These are phyloP conservation scores for Nothoprocta perdicaria DNA, from an alignment of 2,113 vertebrate species.

Conservation along the genomic window DNA sequence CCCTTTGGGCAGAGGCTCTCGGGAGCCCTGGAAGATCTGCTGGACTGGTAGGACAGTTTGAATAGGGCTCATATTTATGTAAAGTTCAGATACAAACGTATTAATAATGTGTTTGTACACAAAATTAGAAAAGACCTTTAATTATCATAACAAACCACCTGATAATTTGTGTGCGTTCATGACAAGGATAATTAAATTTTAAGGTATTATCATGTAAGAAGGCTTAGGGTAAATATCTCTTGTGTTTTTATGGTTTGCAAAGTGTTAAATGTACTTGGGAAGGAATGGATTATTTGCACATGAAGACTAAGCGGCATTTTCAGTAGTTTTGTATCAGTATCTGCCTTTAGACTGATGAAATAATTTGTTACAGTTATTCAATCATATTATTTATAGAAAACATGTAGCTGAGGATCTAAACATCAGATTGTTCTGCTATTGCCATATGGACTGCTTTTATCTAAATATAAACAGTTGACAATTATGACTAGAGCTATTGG, in stretches of 20 bases:
- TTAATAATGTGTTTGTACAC: rapidly evolving
- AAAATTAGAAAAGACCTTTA: neutral
- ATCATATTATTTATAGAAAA: constrained; percentile 73
- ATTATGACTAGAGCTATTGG: constrained; percentile 53
- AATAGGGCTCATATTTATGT: neutral
- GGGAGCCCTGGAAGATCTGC: constrained; percentile 9
- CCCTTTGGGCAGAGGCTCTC: neutral
- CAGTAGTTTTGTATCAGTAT: constrained; percentile 55
- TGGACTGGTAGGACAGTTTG: neutral
- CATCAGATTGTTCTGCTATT: constrained; percentile 48
- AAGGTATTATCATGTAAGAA: neutral
- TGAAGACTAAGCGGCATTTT: constrained; percentile 64
- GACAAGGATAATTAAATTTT: neutral
- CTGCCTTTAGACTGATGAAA: constrained; percentile 66
- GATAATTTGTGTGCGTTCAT: neutral
- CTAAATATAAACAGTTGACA: constrained; percentile 60
- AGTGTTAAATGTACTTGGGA: constrained; percentile 42
- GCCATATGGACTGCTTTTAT: constrained; percentile 66
- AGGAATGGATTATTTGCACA: constrained; percentile 59
- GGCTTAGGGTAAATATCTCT: neutral
- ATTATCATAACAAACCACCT: neutral
- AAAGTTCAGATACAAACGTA: rapidly evolving
- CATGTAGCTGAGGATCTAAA: constrained; percentile 56
- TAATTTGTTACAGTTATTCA: constrained; percentile 65
- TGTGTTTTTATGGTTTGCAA: constrained; percentile 29